Percentiles rank a stretch among this genome's conserved stretches.
Conservation (phyloP, 2,113 vertebrate genomes). For the Antechinus stuartii region DNA sequence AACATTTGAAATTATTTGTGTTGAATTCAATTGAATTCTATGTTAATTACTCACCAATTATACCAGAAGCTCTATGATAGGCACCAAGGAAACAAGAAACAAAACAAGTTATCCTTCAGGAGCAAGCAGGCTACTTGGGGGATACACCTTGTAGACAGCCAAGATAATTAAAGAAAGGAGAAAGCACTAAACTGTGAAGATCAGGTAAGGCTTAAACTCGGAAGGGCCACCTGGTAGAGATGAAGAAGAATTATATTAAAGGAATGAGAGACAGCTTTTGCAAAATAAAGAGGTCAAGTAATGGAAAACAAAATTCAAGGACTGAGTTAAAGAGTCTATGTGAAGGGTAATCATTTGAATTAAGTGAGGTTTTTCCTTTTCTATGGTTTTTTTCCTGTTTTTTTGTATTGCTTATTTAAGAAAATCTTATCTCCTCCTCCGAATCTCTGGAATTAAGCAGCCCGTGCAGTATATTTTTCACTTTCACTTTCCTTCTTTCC, state of each 20-base stretch:
- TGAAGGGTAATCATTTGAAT: background rate
- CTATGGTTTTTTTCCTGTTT: background rate
- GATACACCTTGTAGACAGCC: background rate
- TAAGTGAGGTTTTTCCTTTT: background rate
- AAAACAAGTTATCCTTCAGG: background rate
- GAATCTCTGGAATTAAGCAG: background rate
- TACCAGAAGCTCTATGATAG: background rate
- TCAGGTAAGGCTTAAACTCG: background rate
- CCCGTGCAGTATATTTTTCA: background rate
- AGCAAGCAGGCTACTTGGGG: background rate
- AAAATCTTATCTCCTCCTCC: background rate
- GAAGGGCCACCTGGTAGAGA: background rate
- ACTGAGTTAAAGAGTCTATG: background rate
- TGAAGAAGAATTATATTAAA: background rate
- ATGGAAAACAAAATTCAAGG: background rate
- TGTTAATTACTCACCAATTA: background rate
- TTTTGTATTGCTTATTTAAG: background rate
- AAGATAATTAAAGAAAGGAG: background rate
- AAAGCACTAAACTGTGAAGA: background rate
- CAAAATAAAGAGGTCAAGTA: background rate
- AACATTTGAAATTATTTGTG: background rate
- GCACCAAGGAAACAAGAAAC: background rate
- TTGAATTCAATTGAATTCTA: background rate
- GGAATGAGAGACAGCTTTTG: background rate
- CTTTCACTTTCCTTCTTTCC: background rate